Conservation (phyloP, 23 tunicate species). For the Halocynthia roretzi region DNA sequence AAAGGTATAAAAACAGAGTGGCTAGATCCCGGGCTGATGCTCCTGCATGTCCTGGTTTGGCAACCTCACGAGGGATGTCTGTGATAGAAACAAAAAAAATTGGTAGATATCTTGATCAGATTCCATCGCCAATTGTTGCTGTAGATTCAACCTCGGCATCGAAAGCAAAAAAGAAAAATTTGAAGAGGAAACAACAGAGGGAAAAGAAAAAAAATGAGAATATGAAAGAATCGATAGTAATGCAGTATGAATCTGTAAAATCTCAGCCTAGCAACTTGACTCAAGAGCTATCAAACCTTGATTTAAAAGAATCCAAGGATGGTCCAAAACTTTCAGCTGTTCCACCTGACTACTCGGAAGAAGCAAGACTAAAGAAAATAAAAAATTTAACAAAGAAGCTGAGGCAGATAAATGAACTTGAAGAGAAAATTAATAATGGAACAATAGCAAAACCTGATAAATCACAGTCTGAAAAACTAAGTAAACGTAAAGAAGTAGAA, state of each 20-base stretch:
- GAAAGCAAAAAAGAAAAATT: constrained; percentile 56
- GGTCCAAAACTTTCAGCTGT: background rate
- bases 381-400: constrained; percentile 54
- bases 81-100: constrained; percentile 19
- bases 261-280: background rate
- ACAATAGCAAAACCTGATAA: constrained; percentile 38
- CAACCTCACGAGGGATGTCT: constrained; percentile 4
- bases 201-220: constrained; percentile 48
- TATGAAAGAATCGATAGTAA: constrained; percentile 17
- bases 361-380: constrained; percentile 20
- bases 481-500: constrained; percentile 25
- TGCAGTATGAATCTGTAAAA: constrained; percentile 38
- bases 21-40: constrained; percentile 56
- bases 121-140: background rate
- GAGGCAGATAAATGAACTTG: constrained; percentile 62
- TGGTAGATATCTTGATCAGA: too few relatives aligned
- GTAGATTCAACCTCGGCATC: background rate
- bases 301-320: background rate
- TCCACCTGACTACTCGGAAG: background rate
- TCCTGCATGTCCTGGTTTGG: constrained; percentile 76
- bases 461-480: constrained; percentile 46
- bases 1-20: constrained; percentile 42
- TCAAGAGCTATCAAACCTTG: background rate
- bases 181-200: constrained; percentile 51
- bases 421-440: constrained; percentile 60